Conservation (phyloP, 2,797 vertebrate genomes). For the Channa striata region DNA sequence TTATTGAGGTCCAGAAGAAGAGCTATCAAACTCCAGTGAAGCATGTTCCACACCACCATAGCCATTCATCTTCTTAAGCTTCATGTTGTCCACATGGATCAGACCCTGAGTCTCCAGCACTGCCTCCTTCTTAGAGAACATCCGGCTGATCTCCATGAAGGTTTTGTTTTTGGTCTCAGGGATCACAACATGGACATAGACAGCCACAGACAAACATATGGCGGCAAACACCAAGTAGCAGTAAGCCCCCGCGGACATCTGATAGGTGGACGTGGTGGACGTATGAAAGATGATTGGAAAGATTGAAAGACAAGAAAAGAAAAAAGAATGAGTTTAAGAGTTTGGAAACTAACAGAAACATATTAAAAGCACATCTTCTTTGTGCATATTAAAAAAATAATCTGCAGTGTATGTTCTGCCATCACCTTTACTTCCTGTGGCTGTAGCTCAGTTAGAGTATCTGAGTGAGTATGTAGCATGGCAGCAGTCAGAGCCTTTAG, state of each 20-base stretch:
- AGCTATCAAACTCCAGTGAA: slow-evolving; percentile 85
- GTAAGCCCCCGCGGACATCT: slow-evolving; percentile 90
- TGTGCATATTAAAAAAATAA: too few species aligned
- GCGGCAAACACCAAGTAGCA: slow-evolving; percentile 91
- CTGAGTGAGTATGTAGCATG: too few species aligned
- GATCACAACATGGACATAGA: slow-evolving; percentile 87
- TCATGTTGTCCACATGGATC: slow-evolving; percentile 77
- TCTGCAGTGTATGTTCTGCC: too few species aligned
- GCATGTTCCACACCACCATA: slow-evolving; percentile 87
- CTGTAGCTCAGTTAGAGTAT: too few species aligned
- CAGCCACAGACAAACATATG: slow-evolving; percentile 86
- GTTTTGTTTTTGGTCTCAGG: slow-evolving; percentile 95
- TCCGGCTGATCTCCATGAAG: slow-evolving; percentile 91
- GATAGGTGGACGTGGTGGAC: slow-evolving; percentile 21
- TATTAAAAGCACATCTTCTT: neutral
- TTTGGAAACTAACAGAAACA: neutral
- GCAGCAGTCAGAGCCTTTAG: too few species aligned
- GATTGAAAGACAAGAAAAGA: neutral
- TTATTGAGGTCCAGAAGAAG: slow-evolving; percentile 74
- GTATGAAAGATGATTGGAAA: neutral
- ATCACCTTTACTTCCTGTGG: too few species aligned
- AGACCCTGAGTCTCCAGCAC: slow-evolving; percentile 76
- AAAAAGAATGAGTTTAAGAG: neutral
- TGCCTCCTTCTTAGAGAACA: slow-evolving; percentile 82
- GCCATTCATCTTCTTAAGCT: slow-evolving; percentile 85